These are phyloP conservation scores for Sipha flava DNA, from an alignment of 1,140 invertebrate genomes.

Conservation along the genomic window DNA sequence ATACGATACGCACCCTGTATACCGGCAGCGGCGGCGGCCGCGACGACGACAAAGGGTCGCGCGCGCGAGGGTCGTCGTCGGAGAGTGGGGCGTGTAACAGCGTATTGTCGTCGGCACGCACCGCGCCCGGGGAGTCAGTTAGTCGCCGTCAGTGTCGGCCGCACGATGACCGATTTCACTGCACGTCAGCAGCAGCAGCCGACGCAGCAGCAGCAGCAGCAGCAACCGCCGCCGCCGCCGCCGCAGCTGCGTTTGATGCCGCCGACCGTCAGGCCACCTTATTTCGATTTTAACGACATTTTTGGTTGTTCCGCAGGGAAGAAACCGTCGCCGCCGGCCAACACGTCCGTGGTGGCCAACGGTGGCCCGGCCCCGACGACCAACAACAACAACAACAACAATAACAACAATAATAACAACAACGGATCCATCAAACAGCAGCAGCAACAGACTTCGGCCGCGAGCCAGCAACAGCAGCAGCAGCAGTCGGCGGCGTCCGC, in stretches of 20 bases:
- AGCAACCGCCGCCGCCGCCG: background rate
- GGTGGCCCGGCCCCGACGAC: background rate
- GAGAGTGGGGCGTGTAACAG: background rate
- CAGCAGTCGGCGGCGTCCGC: slow-evolving; percentile 42
- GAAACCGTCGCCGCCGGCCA: background rate
- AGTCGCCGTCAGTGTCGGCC: background rate
- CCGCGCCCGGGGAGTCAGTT: background rate
- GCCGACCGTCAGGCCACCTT: background rate
- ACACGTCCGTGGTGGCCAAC: background rate
- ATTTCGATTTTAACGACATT: slow-evolving; percentile 30
- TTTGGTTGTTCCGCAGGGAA: slow-evolving; percentile 5
- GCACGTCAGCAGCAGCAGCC: background rate
- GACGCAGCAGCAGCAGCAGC: background rate
- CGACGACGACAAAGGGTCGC: background rate
- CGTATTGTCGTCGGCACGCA: background rate
- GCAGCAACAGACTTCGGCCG: background rate
- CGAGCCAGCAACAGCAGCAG: background rate
- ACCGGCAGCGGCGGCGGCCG: too few species aligned
- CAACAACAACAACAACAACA: background rate
- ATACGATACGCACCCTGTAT: too few species aligned
- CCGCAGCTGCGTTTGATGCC: background rate
- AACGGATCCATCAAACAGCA: background rate
- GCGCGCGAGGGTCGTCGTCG: too few species aligned
- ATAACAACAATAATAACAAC: background rate
- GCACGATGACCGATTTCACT: slow-evolving; percentile 4